Evolutionary conservation across 1,140 invertebrate species (phyloP).

Genomic region (Nasonia vitripennis): DNA sequence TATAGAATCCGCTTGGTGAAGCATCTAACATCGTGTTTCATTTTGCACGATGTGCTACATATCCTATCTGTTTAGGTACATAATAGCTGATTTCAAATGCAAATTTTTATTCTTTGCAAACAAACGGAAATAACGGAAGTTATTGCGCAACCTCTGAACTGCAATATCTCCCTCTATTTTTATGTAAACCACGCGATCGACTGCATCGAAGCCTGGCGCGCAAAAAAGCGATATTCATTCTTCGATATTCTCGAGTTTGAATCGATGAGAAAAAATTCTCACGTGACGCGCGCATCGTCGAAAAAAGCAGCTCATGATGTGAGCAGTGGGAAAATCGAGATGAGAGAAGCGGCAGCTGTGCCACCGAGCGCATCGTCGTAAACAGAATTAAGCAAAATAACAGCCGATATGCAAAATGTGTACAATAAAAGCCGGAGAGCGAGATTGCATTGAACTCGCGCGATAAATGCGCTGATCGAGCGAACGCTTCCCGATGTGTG

Average conservation of each 20-base stretch:
- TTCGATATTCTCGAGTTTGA: not conserved
- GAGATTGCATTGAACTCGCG: constrained; percentile 69
- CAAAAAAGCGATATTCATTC: not conserved
- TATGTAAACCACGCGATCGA: not conserved
- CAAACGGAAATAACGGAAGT: not conserved
- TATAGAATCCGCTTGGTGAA: not conserved
- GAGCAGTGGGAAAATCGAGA: not conserved
- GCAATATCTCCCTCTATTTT: not conserved
- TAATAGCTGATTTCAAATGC: constrained; percentile 1
- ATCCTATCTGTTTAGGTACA: not conserved
- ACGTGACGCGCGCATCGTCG: not conserved
- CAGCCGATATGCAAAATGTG: constrained; percentile 68
- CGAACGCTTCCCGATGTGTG: constrained; percentile 36
- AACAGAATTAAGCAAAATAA: constrained; percentile 66
- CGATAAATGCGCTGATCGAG: constrained; percentile 57
- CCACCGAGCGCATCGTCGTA: constrained; percentile 44
- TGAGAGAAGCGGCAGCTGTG: not conserved
- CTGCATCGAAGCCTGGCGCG: too few relatives aligned
- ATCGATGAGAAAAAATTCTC: not conserved
- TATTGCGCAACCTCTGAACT: not conserved
- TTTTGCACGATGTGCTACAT: not conserved
- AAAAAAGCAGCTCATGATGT: not conserved
- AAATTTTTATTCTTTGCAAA: not conserved
- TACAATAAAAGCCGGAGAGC: constrained; percentile 56
- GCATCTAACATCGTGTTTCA: not conserved